These are phyloP conservation scores for Grallaria varia DNA, from an alignment of 2,113 vertebrate species.

Conservation along the genomic window DNA sequence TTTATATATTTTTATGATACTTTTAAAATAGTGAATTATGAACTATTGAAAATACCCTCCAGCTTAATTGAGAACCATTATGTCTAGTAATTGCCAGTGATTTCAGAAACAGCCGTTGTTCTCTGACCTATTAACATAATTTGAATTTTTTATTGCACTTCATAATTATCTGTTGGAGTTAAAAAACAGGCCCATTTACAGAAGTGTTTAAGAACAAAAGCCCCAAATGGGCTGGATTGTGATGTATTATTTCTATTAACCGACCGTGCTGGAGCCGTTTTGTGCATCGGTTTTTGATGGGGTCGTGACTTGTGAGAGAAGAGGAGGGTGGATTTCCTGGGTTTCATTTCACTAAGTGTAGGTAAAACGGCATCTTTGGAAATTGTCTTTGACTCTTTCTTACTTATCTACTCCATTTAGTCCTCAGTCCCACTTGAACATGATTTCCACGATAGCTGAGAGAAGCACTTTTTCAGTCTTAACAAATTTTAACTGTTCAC, in stretches of 20 bases:
- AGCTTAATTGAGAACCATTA: conserved; percentile 98
- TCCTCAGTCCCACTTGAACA: background rate
- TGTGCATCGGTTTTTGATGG: conserved; percentile 1
- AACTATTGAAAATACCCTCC: conserved; percentile 85
- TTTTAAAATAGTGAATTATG: conserved; percentile 80
- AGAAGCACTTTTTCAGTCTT: background rate
- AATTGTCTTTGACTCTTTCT: background rate
- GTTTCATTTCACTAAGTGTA: conserved; percentile 5
- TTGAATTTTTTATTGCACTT: conserved; percentile 95
- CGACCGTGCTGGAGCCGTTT: background rate
- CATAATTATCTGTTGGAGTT: conserved; percentile 77
- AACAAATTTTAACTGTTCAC: background rate
- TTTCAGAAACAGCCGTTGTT: conserved; percentile 92
- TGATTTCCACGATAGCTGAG: background rate
- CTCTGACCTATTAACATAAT: conserved; percentile 95
- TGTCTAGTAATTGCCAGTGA: conserved; percentile 95
- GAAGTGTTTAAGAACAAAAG: conserved; percentile 68
- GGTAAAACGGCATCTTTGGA: background rate
- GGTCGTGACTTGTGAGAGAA: background rate
- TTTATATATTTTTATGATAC: conserved; percentile 75
- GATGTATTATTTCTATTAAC: conserved; percentile 35
- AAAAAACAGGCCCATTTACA: conserved; percentile 75
- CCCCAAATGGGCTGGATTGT: conserved; percentile 51
- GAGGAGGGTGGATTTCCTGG: background rate
- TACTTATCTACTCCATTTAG: background rate